Percentiles rank a stretch among this genome's conserved stretches.
These are phyloP conservation scores for Heterodera schachtii DNA, from an alignment of 1,140 invertebrate species.

Conservation along the genomic window DNA sequence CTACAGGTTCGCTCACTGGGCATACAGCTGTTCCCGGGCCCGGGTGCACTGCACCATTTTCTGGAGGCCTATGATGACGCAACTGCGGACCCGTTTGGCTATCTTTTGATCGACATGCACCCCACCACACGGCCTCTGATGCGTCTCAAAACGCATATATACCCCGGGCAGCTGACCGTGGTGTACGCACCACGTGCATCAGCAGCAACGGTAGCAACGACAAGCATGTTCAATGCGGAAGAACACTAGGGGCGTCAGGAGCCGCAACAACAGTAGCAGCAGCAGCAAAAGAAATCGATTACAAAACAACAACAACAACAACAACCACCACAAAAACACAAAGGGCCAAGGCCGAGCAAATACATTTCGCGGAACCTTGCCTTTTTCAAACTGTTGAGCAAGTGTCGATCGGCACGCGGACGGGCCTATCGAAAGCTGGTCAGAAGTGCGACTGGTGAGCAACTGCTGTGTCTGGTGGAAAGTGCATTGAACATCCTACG, in stretches of 20 bases:
- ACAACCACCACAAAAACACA: not conserved
- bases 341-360: not conserved
- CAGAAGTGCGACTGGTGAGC: constrained; percentile 4
- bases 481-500: constrained; percentile 30
- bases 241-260: too few relatives aligned
- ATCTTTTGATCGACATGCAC: constrained; percentile 35
- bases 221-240: not conserved
- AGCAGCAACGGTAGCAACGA: not conserved
- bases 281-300: too few relatives aligned
- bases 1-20: constrained; percentile 22
- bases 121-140: constrained; percentile 23
- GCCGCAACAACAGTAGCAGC: not conserved
- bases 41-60: constrained; percentile 21
- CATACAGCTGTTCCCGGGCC: constrained; percentile 27
- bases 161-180: constrained; percentile 14
- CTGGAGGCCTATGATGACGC: constrained; percentile 38
- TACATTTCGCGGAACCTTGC: constrained; percentile 3
- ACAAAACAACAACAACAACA: not conserved
- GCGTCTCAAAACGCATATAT: constrained; percentile 37
- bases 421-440: not conserved
- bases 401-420: not conserved
- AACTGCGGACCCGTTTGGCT: constrained; percentile 34
- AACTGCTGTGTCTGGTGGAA: constrained; percentile 31
- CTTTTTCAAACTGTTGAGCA: not conserved
- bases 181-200: not conserved